Percentiles rank a stretch among this genome's conserved stretches.
These are phyloP conservation scores for Melanostoma scalare DNA, from an alignment of 2,888 invertebrate species.

Conservation along the genomic window DNA sequence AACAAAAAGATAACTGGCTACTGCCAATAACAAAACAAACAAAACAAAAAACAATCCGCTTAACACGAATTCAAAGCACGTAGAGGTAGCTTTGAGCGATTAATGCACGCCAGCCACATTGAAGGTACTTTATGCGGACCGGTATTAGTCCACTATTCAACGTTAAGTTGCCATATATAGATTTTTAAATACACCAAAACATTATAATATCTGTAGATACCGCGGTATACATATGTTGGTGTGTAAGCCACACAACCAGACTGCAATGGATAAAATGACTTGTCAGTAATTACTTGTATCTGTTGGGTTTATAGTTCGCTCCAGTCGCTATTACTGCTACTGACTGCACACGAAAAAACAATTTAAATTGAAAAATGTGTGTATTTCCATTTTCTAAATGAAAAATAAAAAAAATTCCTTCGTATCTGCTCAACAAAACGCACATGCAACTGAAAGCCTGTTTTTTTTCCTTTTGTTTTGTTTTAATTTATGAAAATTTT, in stretches of 20 bases:
- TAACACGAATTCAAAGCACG: slow-evolving; percentile 65
- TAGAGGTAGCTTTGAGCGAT: slow-evolving; percentile 59
- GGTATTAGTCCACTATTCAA: slow-evolving; percentile 43
- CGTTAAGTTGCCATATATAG: slow-evolving; percentile 47
- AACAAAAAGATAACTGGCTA: slow-evolving; percentile 5
- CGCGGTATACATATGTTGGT: too few relatives aligned
- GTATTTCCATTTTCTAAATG: slow-evolving; percentile 43
- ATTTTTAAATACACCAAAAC: neutral
- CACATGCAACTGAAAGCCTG: slow-evolving; percentile 29
- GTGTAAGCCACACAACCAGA: too few relatives aligned
- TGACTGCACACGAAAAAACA: slow-evolving; percentile 29
- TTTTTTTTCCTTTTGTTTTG: slow-evolving; percentile 5
- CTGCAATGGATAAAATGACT: slow-evolving; percentile 33
- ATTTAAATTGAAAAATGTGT: slow-evolving; percentile 50
- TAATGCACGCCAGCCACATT: slow-evolving; percentile 55
- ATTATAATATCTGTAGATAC: too few relatives aligned
- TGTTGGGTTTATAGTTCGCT: slow-evolving; percentile 26
- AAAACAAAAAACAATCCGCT: slow-evolving; percentile 23
- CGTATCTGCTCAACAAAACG: slow-evolving; percentile 6
- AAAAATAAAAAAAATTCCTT: slow-evolving; percentile 13
- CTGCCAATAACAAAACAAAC: slow-evolving; percentile 17
- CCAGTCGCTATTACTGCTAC: slow-evolving; percentile 34
- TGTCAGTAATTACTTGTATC: slow-evolving; percentile 65
- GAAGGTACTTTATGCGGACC: slow-evolving; percentile 20
- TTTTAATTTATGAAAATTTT: neutral